Percentiles rank a stretch among this genome's conserved stretches.
Conservation (phyloP, 2,797 vertebrate genomes). For the Sebastes diaconus region DNA sequence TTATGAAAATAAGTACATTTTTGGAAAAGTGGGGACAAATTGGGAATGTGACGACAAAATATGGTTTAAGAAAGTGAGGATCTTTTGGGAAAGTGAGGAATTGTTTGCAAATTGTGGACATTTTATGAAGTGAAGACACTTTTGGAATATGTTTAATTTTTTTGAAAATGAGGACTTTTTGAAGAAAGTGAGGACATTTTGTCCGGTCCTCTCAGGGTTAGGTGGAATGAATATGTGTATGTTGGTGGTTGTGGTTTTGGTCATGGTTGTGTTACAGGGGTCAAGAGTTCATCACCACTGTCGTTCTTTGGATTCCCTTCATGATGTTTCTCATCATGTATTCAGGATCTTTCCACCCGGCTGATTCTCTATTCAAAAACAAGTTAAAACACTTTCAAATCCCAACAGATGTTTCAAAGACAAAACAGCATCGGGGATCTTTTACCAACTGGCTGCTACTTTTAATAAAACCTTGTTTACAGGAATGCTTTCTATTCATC, state of each 20-base stretch:
- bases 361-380: slow-evolving; percentile 11
- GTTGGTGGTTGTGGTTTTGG: slow-evolving; percentile 26
- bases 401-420: slow-evolving; percentile 22
- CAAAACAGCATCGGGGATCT: neutral
- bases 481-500: slow-evolving; percentile 30
- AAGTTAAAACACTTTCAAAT: slow-evolving; percentile 5
- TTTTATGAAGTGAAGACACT: neutral
- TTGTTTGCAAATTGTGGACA: neutral
- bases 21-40: neutral
- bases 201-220: neutral
- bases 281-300: slow-evolving; percentile 46
- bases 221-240: neutral
- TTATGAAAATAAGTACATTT: neutral
- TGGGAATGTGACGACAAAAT: neutral
- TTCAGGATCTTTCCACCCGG: neutral
- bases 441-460: slow-evolving; percentile 22
- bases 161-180: neutral
- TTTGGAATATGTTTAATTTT: neutral
- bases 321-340: slow-evolving; percentile 7
- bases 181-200: neutral
- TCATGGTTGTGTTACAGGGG: neutral
- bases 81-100: neutral
- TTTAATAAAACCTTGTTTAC: slow-evolving; percentile 40
- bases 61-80: neutral
- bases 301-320: slow-evolving; percentile 9